Conservation (phyloP, 1,140 invertebrate genomes). For the Tetramorium simillimum region DNA sequence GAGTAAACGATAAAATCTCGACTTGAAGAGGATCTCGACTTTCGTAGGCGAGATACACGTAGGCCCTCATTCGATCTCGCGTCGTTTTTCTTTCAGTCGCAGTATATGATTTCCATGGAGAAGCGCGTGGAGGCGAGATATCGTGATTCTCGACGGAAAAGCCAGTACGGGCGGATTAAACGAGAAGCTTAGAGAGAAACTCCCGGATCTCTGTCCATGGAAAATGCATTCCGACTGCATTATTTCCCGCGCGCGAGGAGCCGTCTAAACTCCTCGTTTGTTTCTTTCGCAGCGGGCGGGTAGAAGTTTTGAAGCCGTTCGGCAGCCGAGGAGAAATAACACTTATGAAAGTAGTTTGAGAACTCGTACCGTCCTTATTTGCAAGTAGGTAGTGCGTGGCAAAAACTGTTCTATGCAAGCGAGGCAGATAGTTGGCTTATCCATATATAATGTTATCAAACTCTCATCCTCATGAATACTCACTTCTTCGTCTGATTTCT, state of each 20-base stretch:
- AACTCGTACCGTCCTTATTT: conserved; percentile 45
- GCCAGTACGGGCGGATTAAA: conserved; percentile 40
- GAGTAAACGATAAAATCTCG: background rate
- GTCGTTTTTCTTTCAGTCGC: background rate
- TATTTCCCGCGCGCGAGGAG: conserved; percentile 22
- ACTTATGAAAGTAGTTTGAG: conserved; percentile 52
- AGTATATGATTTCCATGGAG: conserved; percentile 6
- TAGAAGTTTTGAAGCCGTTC: conserved; percentile 57
- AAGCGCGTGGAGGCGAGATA: background rate
- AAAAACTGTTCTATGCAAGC: background rate
- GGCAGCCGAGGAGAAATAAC: conserved; percentile 52
- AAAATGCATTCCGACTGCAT: conserved; percentile 52
- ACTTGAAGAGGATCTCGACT: background rate
- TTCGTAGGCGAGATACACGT: background rate
- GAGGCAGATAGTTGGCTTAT: conserved; percentile 24
- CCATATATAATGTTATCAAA: background rate
- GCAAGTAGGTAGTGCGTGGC: conserved; percentile 18
- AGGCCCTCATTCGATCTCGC: background rate
- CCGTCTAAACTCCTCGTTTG: conserved; percentile 54
- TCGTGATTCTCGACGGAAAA: conserved; percentile 44
- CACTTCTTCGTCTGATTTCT: background rate
- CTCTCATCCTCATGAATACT: background rate
- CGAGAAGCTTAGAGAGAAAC: conserved; percentile 39
- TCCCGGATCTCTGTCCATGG: conserved; percentile 40
- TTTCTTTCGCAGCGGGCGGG: conserved; percentile 41